Conservation (phyloP, 2,113 vertebrate genomes). For the Tetrao urogallus region DNA sequence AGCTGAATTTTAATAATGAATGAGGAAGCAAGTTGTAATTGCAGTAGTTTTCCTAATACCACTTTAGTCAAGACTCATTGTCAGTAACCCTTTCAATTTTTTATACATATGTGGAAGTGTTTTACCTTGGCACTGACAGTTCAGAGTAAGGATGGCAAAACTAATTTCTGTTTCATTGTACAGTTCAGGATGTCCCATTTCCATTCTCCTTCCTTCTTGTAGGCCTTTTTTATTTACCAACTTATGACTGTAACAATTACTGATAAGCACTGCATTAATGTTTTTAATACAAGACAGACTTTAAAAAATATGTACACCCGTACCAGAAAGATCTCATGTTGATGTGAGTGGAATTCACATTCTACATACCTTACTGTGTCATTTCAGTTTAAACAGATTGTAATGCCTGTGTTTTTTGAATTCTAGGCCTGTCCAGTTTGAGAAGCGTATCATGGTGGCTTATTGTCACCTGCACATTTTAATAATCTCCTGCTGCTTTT, state of each 20-base stretch:
- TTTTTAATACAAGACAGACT: neutral
- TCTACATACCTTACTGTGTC: neutral
- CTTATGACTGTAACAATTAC: neutral
- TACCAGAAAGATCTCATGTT: neutral
- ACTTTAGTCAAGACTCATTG: conserved; percentile 12
- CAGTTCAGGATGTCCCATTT: neutral
- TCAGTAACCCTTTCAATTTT: conserved; percentile 13
- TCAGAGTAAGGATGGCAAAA: neutral
- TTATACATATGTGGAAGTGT: neutral
- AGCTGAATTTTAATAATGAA: conserved; percentile 44
- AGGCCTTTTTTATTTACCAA: neutral
- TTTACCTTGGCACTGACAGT: neutral
- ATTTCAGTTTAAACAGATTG: neutral
- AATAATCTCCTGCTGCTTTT: neutral
- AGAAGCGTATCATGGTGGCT: neutral
- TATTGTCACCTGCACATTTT: neutral
- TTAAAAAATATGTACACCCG: neutral
- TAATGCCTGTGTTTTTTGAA: neutral
- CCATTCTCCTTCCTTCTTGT: neutral
- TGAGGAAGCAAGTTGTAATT: conserved; percentile 4
- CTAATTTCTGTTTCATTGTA: neutral
- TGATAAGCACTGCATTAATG: neutral
- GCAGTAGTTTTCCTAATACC: conserved; percentile 1
- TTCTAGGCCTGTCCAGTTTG: neutral
- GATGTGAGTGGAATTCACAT: neutral